Base-by-base conservation (phyloP, 2,888 invertebrate species). In the Tubulanus polymorphus region DNA sequence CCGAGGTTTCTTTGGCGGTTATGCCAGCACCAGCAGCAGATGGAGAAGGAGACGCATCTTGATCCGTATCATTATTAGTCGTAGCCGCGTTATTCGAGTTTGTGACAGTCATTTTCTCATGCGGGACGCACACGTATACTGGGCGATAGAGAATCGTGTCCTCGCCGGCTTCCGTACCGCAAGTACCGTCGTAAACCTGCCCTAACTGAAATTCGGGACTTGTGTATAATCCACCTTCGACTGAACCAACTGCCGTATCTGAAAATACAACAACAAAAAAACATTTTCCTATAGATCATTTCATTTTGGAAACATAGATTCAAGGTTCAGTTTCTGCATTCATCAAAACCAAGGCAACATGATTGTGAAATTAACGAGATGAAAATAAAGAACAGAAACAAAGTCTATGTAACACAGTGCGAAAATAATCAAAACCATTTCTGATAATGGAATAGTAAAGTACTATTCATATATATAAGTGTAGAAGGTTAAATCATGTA, bases 131-230 rank as follows among this genome's bases (percentile, higher is more conserved):
- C n/a, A 73, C 71, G 60, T 78, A 78, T 27, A 75, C 71, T 8
- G 78, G 78, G 60, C 86, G 82, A 79, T 87, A 88, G 48, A 88
- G 81, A 48, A 88, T 84, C 32, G 86, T 81, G 35, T 73, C 73
- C n/a, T 78, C 76, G 2, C 84, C 82, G 59, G 84, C 84, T 28
- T 65, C 63, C 18, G 59, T 56, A 51, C 82, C 81, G 54, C 73
- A 73, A 20, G 83, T 84, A 20, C 88, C 88, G 73, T 88, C 88
- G 73, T 89, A 88, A 3, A 89, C 89, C 78, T 89, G 88, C 1
- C 88, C 88, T 50, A 89, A 78, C 53, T 88, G 85, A 74, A 89
- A 89, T 77, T 89, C 88, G 0, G 88, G 88, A 23, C 87, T 87
- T 48, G 87, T 85, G 79, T 88, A 89, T 78, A 86, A 84, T 1